Conservation (phyloP, 1,140 invertebrate genomes). For the Magallana angulata region DNA sequence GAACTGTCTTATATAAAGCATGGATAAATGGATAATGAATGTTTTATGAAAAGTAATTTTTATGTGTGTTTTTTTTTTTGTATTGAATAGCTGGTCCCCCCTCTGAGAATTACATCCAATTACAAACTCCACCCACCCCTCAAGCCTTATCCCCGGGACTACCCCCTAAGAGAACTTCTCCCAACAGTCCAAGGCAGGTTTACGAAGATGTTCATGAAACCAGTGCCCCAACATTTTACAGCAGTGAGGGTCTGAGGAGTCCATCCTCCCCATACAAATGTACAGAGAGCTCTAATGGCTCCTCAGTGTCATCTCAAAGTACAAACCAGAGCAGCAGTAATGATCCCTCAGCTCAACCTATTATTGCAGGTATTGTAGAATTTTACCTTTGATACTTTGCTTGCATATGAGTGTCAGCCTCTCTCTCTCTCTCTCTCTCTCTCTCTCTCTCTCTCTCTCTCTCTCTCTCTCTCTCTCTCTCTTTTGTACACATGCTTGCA, state of each 20-base stretch:
- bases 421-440: too few species aligned
- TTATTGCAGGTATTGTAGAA: neutral
- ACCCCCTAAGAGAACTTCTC: neutral
- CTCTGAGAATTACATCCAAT: neutral
- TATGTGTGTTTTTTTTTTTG: too few species aligned
- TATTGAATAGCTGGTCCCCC: neutral
- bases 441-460: too few species aligned
- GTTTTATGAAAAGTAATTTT: too few species aligned
- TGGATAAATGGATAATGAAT: too few species aligned
- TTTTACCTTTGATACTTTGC: too few species aligned
- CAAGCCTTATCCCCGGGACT: neutral
- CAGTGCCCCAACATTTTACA: neutral
- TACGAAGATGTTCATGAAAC: neutral
- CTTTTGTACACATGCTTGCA: too few species aligned
- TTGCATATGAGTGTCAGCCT: too few species aligned
- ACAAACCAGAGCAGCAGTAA: neutral
- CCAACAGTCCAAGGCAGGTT: neutral
- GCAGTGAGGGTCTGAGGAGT: neutral
- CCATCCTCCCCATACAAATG: neutral
- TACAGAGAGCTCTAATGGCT: neutral
- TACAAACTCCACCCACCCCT: neutral
- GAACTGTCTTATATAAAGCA: too few species aligned
- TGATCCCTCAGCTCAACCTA: neutral
- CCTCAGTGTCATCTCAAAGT: neutral
- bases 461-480: too few species aligned